phyloP scores from a whole-genome alignment of 1,140 invertebrate genomes.

The Elymnias hypermnestra region DNA sequence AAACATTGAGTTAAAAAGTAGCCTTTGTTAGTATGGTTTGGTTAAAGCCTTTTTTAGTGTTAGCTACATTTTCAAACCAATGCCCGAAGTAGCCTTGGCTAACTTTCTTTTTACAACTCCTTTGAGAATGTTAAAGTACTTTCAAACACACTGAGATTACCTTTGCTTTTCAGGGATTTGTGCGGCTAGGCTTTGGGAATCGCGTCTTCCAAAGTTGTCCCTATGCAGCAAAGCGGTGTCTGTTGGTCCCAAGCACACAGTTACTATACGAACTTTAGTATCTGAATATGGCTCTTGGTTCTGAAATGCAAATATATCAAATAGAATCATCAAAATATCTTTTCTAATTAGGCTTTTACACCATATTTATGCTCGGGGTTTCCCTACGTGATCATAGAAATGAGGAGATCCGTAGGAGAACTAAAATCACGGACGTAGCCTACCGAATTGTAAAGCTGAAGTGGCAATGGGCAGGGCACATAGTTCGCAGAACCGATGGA shows the following conservation, averaged over 20 bases:
- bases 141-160: slow-evolving; percentile 24
- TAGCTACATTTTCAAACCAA: background rate
- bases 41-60: background rate
- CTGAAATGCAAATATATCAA: slow-evolving; percentile 33
- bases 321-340: too few relatives aligned
- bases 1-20: too few relatives aligned
- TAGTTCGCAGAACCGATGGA: too few relatives aligned
- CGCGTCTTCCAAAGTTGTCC: slow-evolving; percentile 37
- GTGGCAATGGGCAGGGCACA: too few relatives aligned
- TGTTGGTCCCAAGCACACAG: slow-evolving; percentile 69
- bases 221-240: slow-evolving; percentile 61
- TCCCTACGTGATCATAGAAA: too few relatives aligned
- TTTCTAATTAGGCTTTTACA: too few relatives aligned
- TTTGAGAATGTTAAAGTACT: slow-evolving; percentile 4
- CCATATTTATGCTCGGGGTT: too few relatives aligned
- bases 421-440: too few relatives aligned
- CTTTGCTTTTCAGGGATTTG: slow-evolving; percentile 44
- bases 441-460: too few relatives aligned
- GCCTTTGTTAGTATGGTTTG: too few relatives aligned
- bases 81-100: background rate
- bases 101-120: slow-evolving; percentile 5
- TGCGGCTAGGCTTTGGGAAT: slow-evolving; percentile 28
- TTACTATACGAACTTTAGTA: slow-evolving; percentile 61
- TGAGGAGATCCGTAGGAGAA: too few relatives aligned
- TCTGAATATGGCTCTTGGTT: slow-evolving; percentile 38